These are phyloP conservation scores for Rhinogobius similis DNA, from an alignment of 2,113 vertebrate species.

Conservation along the genomic window DNA sequence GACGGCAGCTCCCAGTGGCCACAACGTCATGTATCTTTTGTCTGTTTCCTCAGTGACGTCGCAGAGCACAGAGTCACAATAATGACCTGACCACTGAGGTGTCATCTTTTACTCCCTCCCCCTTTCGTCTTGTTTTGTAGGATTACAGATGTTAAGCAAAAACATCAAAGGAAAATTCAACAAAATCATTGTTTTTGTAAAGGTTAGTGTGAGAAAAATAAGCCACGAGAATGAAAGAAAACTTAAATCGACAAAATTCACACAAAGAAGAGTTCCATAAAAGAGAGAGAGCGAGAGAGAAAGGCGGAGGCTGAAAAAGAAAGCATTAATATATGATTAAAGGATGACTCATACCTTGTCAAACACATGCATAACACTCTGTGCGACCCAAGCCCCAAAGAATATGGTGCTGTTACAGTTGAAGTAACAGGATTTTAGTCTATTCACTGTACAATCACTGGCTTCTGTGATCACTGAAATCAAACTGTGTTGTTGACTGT, in stretches of 20 bases:
- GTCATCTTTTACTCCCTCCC: background rate
- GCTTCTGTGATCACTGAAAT: background rate
- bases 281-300: background rate
- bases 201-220: background rate
- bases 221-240: background rate
- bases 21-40: background rate
- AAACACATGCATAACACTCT: background rate
- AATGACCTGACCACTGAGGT: background rate
- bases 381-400: background rate
- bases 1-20: background rate
- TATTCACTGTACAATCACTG: background rate
- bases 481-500: background rate
- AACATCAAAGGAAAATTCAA: background rate
- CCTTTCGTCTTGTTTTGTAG: too few relatives aligned
- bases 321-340: constrained; percentile 5
- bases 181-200: background rate
- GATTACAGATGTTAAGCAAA: background rate
- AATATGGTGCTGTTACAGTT: background rate
- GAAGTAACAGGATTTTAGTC: background rate
- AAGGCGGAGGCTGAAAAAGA: background rate
- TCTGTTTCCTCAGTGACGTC: too few relatives aligned
- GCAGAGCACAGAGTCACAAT: too few relatives aligned
- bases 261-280: background rate
- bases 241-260: background rate
- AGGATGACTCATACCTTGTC: constrained; percentile 1